phyloP scores from a whole-genome alignment of 1,140 invertebrate species.

The Bradysia coprophila region DNA sequence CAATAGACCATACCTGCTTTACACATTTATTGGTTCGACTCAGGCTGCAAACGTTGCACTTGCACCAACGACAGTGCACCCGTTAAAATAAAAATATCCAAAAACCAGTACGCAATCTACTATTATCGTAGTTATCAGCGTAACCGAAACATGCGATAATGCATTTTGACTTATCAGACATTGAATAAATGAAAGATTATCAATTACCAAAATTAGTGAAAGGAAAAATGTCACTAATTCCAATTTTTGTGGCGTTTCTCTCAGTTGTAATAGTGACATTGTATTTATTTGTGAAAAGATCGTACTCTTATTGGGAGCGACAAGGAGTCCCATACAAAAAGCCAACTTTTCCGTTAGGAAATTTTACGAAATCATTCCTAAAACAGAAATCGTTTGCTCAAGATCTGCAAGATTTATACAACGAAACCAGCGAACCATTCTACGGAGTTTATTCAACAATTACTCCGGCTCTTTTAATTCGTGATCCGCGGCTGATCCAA shows the following conservation, averaged over 20 bases:
- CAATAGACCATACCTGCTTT: no score
- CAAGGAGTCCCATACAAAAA: slow-evolving; percentile 21
- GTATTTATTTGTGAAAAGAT: slow-evolving; percentile 22
- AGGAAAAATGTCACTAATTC: no score
- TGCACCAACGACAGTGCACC: no score
- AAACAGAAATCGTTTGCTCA: not conserved
- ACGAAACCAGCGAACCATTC: not conserved
- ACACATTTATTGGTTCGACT: no score
- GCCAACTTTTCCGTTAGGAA: slow-evolving; percentile 23
- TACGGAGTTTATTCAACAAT: not conserved
- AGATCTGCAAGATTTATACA: not conserved
- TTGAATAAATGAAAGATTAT: no score
- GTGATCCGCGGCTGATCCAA: not conserved
- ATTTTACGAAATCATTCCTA: not conserved
- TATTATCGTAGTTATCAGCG: no score
- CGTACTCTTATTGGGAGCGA: slow-evolving; percentile 25
- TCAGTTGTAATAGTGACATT: not conserved
- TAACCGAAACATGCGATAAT: no score
- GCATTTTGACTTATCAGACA: no score
- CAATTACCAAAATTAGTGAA: no score
- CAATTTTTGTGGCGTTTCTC: not conserved
- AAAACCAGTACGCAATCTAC: no score
- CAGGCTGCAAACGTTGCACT: no score
- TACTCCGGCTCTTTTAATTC: not conserved
- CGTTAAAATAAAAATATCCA: no score